Conservation (phyloP, 37 sponge, comb jelly and placozoan genomes). For the Ianthella basta region DNA sequence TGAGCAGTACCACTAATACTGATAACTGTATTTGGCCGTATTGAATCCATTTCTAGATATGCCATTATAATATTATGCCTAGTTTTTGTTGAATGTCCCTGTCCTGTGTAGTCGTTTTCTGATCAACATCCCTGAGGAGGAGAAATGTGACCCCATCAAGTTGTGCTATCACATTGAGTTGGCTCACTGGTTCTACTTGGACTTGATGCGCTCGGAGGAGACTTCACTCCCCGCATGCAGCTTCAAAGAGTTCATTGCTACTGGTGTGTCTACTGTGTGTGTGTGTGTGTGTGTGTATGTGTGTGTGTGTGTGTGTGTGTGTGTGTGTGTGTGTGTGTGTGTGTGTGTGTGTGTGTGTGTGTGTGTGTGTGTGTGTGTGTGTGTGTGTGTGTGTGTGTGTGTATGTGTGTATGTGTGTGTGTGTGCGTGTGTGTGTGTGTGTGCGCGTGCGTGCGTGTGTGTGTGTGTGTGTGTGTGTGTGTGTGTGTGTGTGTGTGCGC, state of each 20-base stretch:
- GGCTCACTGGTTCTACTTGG: slow-evolving; percentile 92
- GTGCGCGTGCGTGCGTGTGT: too few relatives aligned
- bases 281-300: neutral
- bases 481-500: too few relatives aligned
- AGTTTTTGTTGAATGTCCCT: neutral
- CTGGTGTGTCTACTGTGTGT: slow-evolving; percentile 50
- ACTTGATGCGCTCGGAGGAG: slow-evolving; percentile 73
- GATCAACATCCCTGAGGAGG: slow-evolving; percentile 79
- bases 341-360: too few relatives aligned
- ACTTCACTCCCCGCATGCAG: slow-evolving; percentile 72
- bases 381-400: too few relatives aligned
- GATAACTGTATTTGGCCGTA: too few relatives aligned
- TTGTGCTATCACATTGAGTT: slow-evolving; percentile 84
- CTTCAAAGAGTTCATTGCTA: slow-evolving; percentile 77
- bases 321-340: too few relatives aligned
- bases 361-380: too few relatives aligned
- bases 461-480: too few relatives aligned
- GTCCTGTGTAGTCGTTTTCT: slow-evolving; percentile 75
- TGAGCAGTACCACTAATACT: too few relatives aligned
- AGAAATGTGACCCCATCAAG: slow-evolving; percentile 69
- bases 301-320: too few relatives aligned
- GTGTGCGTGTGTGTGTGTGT: too few relatives aligned
- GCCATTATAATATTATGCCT: neutral
- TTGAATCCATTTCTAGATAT: neutral
- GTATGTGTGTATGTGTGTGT: too few relatives aligned